These are phyloP conservation scores for Cheilosia urbana DNA, from an alignment of 2,888 invertebrate genomes.

Conservation along the genomic window DNA sequence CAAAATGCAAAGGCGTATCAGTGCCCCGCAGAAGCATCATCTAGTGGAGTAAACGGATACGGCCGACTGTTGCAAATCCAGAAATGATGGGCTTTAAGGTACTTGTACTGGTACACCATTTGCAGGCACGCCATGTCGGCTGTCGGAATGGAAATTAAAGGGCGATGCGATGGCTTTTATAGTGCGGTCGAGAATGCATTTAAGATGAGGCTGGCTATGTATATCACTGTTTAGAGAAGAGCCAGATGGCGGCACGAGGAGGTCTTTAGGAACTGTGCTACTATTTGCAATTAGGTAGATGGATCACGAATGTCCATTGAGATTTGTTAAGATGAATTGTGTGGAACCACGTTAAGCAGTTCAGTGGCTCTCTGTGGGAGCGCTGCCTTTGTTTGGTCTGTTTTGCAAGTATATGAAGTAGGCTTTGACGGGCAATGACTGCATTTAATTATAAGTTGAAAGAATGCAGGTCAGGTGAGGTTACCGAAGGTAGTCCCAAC, in stretches of 20 bases:
- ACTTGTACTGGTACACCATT: constrained; percentile 57
- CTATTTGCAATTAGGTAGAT: constrained; percentile 63
- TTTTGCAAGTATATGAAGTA: not conserved
- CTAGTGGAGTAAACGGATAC: constrained; percentile 20
- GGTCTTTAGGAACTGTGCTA: constrained; percentile 25
- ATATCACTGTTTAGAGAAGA: not conserved
- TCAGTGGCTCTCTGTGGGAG: not conserved
- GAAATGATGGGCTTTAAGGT: constrained; percentile 73
- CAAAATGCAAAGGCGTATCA: constrained; percentile 47
- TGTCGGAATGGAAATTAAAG: constrained; percentile 61
- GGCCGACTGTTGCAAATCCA: constrained; percentile 56
- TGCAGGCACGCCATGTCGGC: constrained; percentile 37
- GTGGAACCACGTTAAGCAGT: not conserved
- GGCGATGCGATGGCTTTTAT: constrained; percentile 63
- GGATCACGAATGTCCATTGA: constrained; percentile 52
- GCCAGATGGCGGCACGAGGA: constrained; percentile 25
- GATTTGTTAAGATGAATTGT: constrained; percentile 38
- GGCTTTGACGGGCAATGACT: not conserved
- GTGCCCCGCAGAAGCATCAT: constrained; percentile 43
- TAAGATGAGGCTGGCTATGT: constrained; percentile 33
- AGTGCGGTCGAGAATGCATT: constrained; percentile 54
- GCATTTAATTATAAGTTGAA: too few relatives aligned
- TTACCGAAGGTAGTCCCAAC: too few relatives aligned
- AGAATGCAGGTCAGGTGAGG: too few relatives aligned
- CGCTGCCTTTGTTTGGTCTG: not conserved